Base-by-base conservation (phyloP, 2,888 invertebrate genomes). In the Melinopterus prodromus region DNA sequence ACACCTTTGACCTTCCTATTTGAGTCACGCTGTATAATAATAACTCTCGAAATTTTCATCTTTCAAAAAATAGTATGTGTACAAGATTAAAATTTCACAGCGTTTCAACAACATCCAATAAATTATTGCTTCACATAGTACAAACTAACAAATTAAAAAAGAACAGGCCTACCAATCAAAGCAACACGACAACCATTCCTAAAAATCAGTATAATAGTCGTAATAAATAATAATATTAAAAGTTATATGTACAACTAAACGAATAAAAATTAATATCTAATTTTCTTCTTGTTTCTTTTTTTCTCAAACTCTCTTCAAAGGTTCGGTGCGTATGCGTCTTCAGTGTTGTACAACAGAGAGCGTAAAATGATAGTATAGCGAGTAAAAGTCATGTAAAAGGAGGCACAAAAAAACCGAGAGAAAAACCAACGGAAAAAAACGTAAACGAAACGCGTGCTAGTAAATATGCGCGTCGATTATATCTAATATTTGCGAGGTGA, bases 401-500 rank as follows among this genome's bases (percentile, higher is more conserved):
- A 53, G 53, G 12, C 53, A 53, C 9, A 53, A 53, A 53, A 53
- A 53, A 1, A 12, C 53, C 9, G 53, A 53, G 1, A 53, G 5
- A 7, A 53, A 53, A 53, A 7, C 9, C 53, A 53, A 53, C 9
- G 53, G 53, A 12, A 53, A 53, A 53, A 53, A 53, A 53, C 12
- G 53, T 9, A 53, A 53, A 53, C 12, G 5, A 12, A 53, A 53
- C 69, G 35, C 16, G 53, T 26, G 53, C 53, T 53, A 53, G 53
- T 53, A 53, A 53, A 12, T 12, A 70, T 80, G 78, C 76, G 78
- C 16, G 36, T 81, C 80, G 70, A 87, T 79, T 2, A 86, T 87
- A 76, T 87, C 84, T 79, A 88, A 81, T 70, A 89, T 88, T 77
- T 86, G 84, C 12, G 82, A 82, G 71, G 87, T 85, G 26, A 87